Conservation (phyloP, 2,888 invertebrate species). For the Ceramica pisi region DNA sequence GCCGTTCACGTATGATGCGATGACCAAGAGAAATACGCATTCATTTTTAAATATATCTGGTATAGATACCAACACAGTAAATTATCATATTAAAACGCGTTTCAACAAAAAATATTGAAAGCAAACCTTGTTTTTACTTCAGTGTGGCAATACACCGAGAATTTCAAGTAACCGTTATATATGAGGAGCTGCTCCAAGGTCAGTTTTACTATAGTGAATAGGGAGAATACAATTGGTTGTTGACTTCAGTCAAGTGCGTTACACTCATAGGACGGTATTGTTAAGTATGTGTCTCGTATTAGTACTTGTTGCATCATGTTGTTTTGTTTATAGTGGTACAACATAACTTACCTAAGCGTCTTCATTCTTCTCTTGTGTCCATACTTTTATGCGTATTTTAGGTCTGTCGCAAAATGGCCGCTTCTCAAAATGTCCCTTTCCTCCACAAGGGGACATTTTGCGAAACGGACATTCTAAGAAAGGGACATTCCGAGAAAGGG, state of each 20-base stretch:
- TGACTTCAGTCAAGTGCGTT: constrained; percentile 16
- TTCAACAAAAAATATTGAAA: not conserved
- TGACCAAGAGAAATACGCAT: too few relatives aligned
- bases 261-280: not conserved
- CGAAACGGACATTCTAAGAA: too few relatives aligned
- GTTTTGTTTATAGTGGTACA: too few relatives aligned
- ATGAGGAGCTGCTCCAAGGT: constrained; percentile 19
- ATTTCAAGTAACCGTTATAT: constrained; percentile 1
- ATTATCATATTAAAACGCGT: constrained; percentile 1
- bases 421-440: too few relatives aligned
- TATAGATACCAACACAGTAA: not conserved
- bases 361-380: not conserved
- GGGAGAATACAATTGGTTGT: constrained; percentile 19
- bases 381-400: too few relatives aligned
- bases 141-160: constrained; percentile 16
- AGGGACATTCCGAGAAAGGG: too few relatives aligned
- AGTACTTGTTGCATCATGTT: not conserved
- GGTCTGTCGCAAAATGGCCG: too few relatives aligned
- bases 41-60: too few relatives aligned
- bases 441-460: too few relatives aligned
- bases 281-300: not conserved
- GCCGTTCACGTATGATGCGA: too few relatives aligned
- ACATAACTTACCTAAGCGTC: too few relatives aligned
- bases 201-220: constrained; percentile 44
- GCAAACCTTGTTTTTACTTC: constrained; percentile 16